phyloP scores from a whole-genome alignment of 2,113 vertebrate species.

The Butorides virescens region DNA sequence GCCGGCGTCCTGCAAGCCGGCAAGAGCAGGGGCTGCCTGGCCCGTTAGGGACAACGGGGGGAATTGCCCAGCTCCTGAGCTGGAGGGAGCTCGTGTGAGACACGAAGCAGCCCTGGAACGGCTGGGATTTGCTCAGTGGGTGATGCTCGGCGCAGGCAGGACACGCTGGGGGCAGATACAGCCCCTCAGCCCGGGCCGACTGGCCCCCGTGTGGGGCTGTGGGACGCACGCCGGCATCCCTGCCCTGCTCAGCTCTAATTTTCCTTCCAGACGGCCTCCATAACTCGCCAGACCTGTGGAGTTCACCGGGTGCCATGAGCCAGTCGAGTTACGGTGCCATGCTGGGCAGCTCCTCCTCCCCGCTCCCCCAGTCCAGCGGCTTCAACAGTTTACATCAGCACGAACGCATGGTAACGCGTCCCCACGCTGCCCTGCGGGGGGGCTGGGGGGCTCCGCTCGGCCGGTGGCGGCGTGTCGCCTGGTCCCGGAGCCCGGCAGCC shows the following conservation, averaged over 20 bases:
- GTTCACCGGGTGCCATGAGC: slow-evolving; percentile 82
- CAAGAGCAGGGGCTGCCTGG: not conserved
- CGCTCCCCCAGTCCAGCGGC: slow-evolving; percentile 83
- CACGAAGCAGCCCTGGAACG: not conserved
- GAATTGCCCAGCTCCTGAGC: accelerated
- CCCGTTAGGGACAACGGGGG: accelerated
- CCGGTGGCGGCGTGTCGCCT: accelerated
- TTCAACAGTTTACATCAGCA: slow-evolving; percentile 91
- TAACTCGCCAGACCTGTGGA: slow-evolving; percentile 86
- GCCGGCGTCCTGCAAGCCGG: accelerated
- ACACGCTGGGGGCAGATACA: accelerated
- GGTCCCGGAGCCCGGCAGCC: not conserved
- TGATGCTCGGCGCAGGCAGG: not conserved
- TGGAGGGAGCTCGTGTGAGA: not conserved
- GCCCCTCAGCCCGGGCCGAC: not conserved
- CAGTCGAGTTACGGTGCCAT: slow-evolving; percentile 90
- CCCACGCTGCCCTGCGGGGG: accelerated
- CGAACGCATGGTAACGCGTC: slow-evolving; percentile 87
- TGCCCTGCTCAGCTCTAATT: not conserved
- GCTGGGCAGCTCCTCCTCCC: slow-evolving; percentile 85
- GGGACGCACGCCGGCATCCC: accelerated
- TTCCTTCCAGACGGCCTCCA: slow-evolving; percentile 73
- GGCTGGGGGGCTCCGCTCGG: not conserved
- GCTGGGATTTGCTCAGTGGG: accelerated
- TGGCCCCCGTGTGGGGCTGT: accelerated